phyloP scores from a whole-genome alignment of 2,888 invertebrate genomes.

The Pterobdella sp. region DNA sequence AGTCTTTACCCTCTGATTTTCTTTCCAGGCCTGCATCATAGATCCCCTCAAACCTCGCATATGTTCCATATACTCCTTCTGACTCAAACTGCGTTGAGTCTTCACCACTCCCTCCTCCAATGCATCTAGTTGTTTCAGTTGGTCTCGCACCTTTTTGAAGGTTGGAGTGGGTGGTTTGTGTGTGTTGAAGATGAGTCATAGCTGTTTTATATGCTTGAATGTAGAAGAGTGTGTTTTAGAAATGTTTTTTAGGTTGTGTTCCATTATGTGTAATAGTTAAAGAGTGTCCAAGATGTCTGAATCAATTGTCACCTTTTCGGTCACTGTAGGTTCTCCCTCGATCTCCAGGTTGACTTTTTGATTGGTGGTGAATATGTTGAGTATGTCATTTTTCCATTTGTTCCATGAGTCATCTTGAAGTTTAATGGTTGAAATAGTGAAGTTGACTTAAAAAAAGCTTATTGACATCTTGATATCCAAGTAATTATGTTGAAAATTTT shows the following conservation, averaged over 20 bases:
- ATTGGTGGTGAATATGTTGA: slow-evolving; percentile 82
- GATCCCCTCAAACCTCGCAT: slow-evolving; percentile 86
- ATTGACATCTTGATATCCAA: background rate
- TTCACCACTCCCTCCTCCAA: slow-evolving; percentile 74
- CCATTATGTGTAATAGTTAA: background rate
- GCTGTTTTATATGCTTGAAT: background rate
- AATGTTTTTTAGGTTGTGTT: background rate
- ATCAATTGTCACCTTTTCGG: slow-evolving; percentile 20
- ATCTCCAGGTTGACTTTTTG: slow-evolving; percentile 73
- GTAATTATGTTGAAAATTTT: background rate
- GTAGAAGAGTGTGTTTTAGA: background rate
- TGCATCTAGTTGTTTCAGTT: slow-evolving; percentile 85
- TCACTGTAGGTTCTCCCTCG: background rate
- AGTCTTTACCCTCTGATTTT: slow-evolving; percentile 80
- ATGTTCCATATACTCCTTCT: slow-evolving; percentile 79
- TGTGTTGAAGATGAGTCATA: slow-evolving; percentile 57
- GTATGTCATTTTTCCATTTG: slow-evolving; percentile 55
- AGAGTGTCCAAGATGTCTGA: background rate
- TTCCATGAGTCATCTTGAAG: background rate
- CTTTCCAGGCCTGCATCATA: slow-evolving; percentile 81
- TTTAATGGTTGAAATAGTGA: background rate
- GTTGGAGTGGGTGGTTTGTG: slow-evolving; percentile 47
- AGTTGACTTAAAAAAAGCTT: background rate
- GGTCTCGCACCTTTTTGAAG: slow-evolving; percentile 60
- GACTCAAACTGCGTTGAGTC: slow-evolving; percentile 79